These are phyloP conservation scores for Druceiella hillmani DNA, from an alignment of 2,888 invertebrate genomes.

Conservation along the genomic window DNA sequence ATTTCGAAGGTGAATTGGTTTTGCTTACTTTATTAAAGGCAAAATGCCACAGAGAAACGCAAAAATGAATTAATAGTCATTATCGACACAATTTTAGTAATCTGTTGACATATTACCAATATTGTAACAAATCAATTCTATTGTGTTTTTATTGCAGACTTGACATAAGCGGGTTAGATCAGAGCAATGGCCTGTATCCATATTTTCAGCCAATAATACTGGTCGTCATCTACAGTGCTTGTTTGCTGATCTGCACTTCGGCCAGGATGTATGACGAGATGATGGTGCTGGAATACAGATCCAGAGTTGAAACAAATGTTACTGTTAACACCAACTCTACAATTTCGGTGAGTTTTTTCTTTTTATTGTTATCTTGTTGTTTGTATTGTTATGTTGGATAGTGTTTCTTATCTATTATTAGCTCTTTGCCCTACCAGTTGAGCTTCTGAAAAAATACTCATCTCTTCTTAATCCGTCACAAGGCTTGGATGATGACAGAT, in stretches of 20 bases:
- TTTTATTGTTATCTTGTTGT: not conserved
- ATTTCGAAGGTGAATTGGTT: too few relatives aligned
- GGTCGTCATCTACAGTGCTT: slow-evolving; percentile 42
- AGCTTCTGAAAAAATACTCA: too few relatives aligned
- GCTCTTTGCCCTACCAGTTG: too few relatives aligned
- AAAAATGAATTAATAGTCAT: not conserved
- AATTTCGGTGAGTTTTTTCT: slow-evolving; percentile 9
- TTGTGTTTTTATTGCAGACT: slow-evolving; percentile 33
- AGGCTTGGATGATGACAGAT: too few relatives aligned
- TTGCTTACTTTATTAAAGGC: too few relatives aligned
- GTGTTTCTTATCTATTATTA: too few relatives aligned
- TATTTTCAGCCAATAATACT: slow-evolving; percentile 46
- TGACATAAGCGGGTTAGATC: slow-evolving; percentile 38
- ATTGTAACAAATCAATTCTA: too few relatives aligned
- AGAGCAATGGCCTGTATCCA: slow-evolving; percentile 38
- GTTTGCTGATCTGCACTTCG: slow-evolving; percentile 40
- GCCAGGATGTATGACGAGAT: slow-evolving; percentile 47
- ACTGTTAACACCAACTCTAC: slow-evolving; percentile 26
- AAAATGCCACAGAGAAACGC: not conserved
- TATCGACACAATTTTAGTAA: not conserved
- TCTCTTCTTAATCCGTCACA: too few relatives aligned
- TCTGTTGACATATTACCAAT: not conserved
- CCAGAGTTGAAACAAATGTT: slow-evolving; percentile 32
- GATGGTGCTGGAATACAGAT: slow-evolving; percentile 44
- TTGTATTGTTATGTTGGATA: too few relatives aligned